A percentile compares a stretch with the other conserved stretches of the same genome.
Evolutionary conservation across 2,113 vertebrate genomes (phyloP).

Genomic region (Sturnus vulgaris): DNA sequence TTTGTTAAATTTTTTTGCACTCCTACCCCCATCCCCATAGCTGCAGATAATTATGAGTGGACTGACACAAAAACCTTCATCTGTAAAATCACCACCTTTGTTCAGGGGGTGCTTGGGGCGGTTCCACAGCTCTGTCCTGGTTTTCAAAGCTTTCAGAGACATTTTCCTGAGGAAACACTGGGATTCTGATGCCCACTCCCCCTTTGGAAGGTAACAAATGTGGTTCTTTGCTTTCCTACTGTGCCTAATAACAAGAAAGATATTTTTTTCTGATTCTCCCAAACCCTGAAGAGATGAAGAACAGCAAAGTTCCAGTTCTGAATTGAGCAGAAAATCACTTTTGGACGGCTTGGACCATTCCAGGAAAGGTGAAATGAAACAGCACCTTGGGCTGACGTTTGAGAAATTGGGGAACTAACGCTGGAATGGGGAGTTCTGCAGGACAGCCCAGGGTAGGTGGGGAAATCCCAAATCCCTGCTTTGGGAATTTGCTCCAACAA

Average conservation of each 20-base stretch:
- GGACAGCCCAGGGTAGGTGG: background rate
- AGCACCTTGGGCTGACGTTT: background rate
- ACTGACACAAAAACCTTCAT: rapidly evolving
- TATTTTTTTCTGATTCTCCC: background rate
- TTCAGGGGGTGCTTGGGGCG: rapidly evolving
- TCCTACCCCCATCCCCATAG: rapidly evolving
- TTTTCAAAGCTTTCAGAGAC: background rate
- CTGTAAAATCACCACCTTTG: background rate
- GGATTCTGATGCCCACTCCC: rapidly evolving
- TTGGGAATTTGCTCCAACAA: background rate
- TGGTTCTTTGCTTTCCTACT: background rate
- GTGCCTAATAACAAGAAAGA: background rate
- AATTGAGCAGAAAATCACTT: background rate
- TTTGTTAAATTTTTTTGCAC: background rate
- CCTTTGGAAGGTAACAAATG: background rate
- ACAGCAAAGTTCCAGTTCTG: background rate
- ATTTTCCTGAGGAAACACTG: rapidly evolving
- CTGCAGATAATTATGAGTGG: rapidly evolving
- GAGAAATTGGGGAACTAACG: background rate
- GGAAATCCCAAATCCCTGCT: background rate
- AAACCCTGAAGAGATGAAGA: background rate
- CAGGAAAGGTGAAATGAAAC: background rate
- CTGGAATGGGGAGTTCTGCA: background rate
- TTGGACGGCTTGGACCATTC: background rate
- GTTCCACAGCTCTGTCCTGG: too few species aligned